Conservation (phyloP, 2,113 vertebrate species). For the Eulemur macaco region DNA sequence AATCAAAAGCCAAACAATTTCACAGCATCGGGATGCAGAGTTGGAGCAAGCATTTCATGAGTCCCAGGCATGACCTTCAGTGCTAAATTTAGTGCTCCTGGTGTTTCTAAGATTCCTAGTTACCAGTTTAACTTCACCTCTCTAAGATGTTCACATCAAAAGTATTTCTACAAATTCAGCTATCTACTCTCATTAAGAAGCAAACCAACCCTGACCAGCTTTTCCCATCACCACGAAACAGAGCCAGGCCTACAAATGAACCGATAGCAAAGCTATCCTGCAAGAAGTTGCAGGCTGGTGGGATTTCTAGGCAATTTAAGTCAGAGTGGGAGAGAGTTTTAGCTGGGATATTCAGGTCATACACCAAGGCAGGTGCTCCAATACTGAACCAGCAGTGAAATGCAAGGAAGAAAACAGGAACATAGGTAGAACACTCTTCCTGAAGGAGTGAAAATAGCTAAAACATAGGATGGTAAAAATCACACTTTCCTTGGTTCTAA, state of each 20-base stretch:
- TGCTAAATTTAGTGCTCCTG: conserved; percentile 48
- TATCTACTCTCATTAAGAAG: conserved; percentile 12
- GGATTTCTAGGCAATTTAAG: not conserved
- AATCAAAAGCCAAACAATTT: conserved; percentile 7
- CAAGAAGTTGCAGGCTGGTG: not conserved
- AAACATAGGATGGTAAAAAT: not conserved
- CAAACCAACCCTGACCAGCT: conserved; percentile 5
- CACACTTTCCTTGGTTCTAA: not conserved
- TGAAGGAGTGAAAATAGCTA: not conserved
- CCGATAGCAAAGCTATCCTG: not conserved
- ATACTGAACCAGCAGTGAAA: not conserved
- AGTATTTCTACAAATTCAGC: conserved; percentile 47
- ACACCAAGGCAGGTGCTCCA: not conserved
- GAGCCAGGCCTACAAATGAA: not conserved
- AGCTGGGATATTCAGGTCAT: not conserved
- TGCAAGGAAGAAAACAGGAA: not conserved
- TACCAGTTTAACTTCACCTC: conserved; percentile 21
- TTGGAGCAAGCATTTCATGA: not conserved
- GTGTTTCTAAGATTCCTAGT: conserved; percentile 27
- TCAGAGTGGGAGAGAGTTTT: not conserved
- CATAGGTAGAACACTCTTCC: not conserved
- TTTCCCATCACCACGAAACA: not conserved
- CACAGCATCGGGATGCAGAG: not conserved
- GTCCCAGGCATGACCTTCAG: not conserved
- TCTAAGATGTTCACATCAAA: not conserved